Evolutionary conservation across 1,140 invertebrate species (phyloP).

Genomic region (Zaprionus inermis): DNA sequence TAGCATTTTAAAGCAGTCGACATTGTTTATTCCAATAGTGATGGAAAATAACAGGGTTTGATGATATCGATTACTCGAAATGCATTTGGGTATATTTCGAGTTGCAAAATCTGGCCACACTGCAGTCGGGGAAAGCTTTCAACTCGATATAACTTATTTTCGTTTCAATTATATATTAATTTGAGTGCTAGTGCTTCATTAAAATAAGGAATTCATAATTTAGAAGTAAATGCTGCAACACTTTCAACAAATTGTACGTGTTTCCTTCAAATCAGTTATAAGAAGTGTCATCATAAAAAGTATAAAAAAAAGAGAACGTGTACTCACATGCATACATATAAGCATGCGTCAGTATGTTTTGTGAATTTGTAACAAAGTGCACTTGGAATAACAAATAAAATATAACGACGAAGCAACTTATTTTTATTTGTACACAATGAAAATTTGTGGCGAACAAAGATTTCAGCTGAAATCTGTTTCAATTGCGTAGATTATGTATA

Average conservation of each 20-base stretch:
- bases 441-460: constrained; percentile 62
- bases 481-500: constrained; percentile 64
- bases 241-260: constrained; percentile 31
- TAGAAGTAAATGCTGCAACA: constrained; percentile 29
- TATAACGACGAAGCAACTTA: constrained; percentile 41
- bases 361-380: constrained; percentile 36
- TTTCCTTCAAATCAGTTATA: not conserved
- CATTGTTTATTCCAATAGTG: constrained; percentile 14
- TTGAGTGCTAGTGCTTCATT: constrained; percentile 41
- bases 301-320: constrained; percentile 33
- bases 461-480: constrained; percentile 53
- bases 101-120: constrained; percentile 1
- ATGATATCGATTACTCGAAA: not conserved
- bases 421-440: constrained; percentile 47
- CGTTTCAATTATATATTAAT: constrained; percentile 54
- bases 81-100: constrained; percentile 6
- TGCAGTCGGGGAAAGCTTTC: constrained; percentile 30
- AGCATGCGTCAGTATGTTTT: constrained; percentile 38
- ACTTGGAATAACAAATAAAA: constrained; percentile 37
- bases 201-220: constrained; percentile 37
- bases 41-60: not conserved
- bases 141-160: constrained; percentile 55
- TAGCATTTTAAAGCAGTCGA: not conserved
- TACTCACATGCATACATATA: constrained; percentile 12
- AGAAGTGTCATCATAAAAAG: constrained; percentile 12